Base-by-base conservation (phyloP, 2,113 vertebrate species). In the Eretmochelys imbricata region DNA sequence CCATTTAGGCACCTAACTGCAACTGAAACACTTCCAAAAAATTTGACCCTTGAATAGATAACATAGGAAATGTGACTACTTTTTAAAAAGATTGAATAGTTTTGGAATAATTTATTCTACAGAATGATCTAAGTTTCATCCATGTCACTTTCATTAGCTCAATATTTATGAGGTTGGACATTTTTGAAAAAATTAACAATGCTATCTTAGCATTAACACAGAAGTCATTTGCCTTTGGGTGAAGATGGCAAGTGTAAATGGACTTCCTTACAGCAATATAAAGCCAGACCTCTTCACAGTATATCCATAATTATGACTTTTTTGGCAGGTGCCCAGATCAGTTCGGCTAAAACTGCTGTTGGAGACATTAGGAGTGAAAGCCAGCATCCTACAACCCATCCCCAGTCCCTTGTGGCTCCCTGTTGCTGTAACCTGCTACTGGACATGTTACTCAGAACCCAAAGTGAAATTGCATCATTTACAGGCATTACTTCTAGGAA, bases 401-500 rank as follows among this genome's bases (percentile, higher is more conserved):
- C 98, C 98, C 3, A 19, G 94, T 57, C 85, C 95, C 59, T 87
- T 99, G 72, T 97, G 97, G 27, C 96, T 99, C 76, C 97, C 98
- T 7, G 2, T 98, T 86, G 98, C 98, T 38, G 98, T 98, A 79
- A 99, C 98, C 0, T 99, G 98, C 97, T 99, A 97, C 93, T 99
- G 99, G 99, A 35, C 98, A 85, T 50, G 46, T 86, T 91, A 88
- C 12, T 94, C 98, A 5, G 97, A 98, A 53, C 98, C 98, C 51
- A 97, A 84, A 93, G 97, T 98, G 1, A 97, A 96, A 6, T 19
- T 95, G 46, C 95, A 94, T 19, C 98, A 99, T 6, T 91, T 99
- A 20, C 98, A 99, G 90, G 98, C 98, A 42, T 95, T 99, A 51
- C 97, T 99, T 91, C 97, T 99, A 89, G 97, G 95, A 19, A 93